Evolutionary conservation across 2,888 invertebrate species (phyloP).

Genomic region (Cordilura impudica): DNA sequence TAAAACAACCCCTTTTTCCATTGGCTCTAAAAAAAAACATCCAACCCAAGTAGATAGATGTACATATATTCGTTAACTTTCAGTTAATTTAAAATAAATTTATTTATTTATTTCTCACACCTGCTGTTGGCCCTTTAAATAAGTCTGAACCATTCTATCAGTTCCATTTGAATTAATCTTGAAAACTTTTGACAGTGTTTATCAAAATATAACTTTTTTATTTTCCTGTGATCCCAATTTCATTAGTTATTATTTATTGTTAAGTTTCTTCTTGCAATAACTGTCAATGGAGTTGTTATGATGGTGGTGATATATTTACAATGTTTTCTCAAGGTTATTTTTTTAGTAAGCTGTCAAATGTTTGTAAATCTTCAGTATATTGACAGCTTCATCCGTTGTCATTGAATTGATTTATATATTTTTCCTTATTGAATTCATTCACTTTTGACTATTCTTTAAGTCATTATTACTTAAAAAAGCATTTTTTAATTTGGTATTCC

Average conservation of each 20-base stretch:
- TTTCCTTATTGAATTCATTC: background rate
- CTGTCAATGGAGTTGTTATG: background rate
- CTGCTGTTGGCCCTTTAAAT: slow-evolving; percentile 64
- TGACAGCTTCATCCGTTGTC: slow-evolving; percentile 50
- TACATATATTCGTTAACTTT: background rate
- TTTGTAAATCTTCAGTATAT: slow-evolving; percentile 19
- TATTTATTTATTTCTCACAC: slow-evolving; percentile 63
- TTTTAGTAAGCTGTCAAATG: background rate
- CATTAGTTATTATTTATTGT: background rate
- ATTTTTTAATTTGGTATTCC: too few relatives aligned
- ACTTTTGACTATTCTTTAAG: too few relatives aligned
- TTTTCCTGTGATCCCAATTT: background rate
- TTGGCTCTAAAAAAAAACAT: background rate
- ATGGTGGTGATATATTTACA: background rate
- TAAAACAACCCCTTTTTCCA: background rate
- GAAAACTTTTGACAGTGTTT: slow-evolving; percentile 48
- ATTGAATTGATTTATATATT: slow-evolving; percentile 30
- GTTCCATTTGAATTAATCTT: slow-evolving; percentile 52
- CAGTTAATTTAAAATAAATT: slow-evolving; percentile 63
- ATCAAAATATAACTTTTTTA: slow-evolving; percentile 42
- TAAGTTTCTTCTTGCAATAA: background rate
- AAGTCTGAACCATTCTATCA: background rate
- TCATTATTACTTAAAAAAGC: too few relatives aligned
- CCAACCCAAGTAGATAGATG: too few relatives aligned
- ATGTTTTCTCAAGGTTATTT: background rate